phyloP scores from a whole-genome alignment of 2,888 invertebrate species.

The Caenorhabditis sp. region DNA sequence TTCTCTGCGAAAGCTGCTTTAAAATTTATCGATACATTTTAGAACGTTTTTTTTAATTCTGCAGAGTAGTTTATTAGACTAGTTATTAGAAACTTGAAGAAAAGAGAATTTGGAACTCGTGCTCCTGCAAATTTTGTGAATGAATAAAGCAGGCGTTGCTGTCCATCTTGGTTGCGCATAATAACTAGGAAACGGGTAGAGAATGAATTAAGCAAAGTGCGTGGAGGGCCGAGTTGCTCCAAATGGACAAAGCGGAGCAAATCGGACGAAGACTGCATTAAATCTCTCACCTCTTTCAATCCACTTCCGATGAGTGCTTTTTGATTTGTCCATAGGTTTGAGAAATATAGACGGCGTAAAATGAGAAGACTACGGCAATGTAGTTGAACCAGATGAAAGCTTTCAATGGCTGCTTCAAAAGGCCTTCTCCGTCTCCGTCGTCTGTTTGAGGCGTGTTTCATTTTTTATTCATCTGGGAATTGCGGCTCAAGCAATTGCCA shows the following conservation, averaged over 20 bases:
- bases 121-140: neutral
- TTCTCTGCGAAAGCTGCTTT: no score
- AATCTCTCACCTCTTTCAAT: slow-evolving; percentile 52
- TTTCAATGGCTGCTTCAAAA: neutral
- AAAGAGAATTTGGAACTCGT: neutral
- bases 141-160: neutral
- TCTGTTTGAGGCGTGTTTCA: slow-evolving; percentile 56
- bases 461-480: slow-evolving; percentile 67
- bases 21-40: no score
- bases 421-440: slow-evolving; percentile 35
- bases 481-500: neutral
- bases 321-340: slow-evolving; percentile 59
- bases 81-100: neutral
- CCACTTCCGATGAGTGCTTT: slow-evolving; percentile 57
- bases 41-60: no score
- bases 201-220: slow-evolving; percentile 37
- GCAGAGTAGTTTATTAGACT: no score
- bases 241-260: neutral
- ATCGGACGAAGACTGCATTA: slow-evolving; percentile 5
- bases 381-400: slow-evolving; percentile 20
- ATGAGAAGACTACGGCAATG: slow-evolving; percentile 5
- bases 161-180: slow-evolving; percentile 12
- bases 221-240: neutral
- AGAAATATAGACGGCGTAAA: slow-evolving; percentile 8
- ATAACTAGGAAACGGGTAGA: slow-evolving; percentile 33